Evolutionary conservation across 1,140 invertebrate species (phyloP).

Genomic region (Pemphigus obesinymphae): DNA sequence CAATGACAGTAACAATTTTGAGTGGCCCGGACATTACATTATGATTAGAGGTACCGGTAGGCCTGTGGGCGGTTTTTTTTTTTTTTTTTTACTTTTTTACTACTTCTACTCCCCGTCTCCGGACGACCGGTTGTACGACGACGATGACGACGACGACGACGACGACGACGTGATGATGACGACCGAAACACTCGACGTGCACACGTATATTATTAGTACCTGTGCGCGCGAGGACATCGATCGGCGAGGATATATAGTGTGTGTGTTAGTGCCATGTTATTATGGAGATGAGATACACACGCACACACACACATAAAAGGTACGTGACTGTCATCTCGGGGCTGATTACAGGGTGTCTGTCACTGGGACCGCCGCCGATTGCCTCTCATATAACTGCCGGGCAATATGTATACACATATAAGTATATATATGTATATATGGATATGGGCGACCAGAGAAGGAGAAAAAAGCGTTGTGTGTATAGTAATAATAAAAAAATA

Average conservation of each 20-base stretch:
- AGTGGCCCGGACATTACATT: constrained; percentile 36
- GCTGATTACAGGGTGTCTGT: constrained; percentile 41
- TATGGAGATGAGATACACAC: constrained; percentile 35
- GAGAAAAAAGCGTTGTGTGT: constrained; percentile 4
- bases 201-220: constrained; percentile 13
- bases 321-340: constrained; percentile 39
- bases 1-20: constrained; percentile 42
- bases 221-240: constrained; percentile 27
- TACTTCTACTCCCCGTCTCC: not conserved
- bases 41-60: constrained; percentile 39
- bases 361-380: constrained; percentile 16
- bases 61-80: constrained; percentile 32
- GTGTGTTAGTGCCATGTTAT: constrained; percentile 21
- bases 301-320: not conserved
- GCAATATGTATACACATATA: not conserved
- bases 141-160: not conserved
- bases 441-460: not conserved
- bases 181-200: not conserved
- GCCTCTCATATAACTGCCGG: constrained; percentile 14
- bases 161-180: not conserved
- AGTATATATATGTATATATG: not conserved
- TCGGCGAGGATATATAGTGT: not conserved
- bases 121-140: constrained; percentile 25
- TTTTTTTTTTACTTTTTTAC: not conserved
- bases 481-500: constrained; percentile 20